Evolutionary conservation across 2,888 invertebrate species (phyloP), one percentile per base, ranked within the genome.

Genomic region (Anoncus sp.): DNA sequence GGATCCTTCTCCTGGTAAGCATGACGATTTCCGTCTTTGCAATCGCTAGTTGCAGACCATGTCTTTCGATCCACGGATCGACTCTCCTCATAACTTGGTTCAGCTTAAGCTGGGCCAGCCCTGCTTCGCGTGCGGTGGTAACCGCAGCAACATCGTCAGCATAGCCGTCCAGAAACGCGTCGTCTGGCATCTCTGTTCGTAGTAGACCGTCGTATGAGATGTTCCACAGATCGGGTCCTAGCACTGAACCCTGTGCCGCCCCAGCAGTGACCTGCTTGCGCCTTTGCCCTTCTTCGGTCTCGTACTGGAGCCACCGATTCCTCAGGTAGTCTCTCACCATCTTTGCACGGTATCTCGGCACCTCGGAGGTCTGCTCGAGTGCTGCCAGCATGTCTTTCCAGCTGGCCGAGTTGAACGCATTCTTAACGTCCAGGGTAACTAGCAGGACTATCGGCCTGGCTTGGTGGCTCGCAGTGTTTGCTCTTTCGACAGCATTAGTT

Each of bases 41-140:
- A 1, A 67, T 27, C 0, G 84, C 81, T 22, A 83, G 63, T 20
- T 75, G 12, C 2, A 80, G 43, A 6, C 73, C 60, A 9, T 77
- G 7, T 31, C 7, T 7, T 4, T 31, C 5, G 22, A 63, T 38
- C 69, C 69, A 75, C 1, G 40, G 18, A 2, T 18, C 12, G 5
- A 43, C 18, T 20, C 59, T n/a, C 2, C 69, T 12, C 62, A 73
- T 71, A 0, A 71, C 63, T 31, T 74, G 53, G 31, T 31, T 31
- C 1, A 74, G 31, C 12, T 4, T 20, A 9, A 18, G 38, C 31
- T 69, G 59, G 2, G 67, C 66, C 47, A 24, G 6, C 18, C 70
- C 75, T 0, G n/a, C 12, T 12, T 55, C 12, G n/a, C 63, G 10
- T 12, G 75, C 75, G 1, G 38, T 16, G 14, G 63, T 49, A 7